Evolutionary conservation across 2,113 vertebrate genomes (phyloP).

Genomic region (Sigmodon hispidus): DNA sequence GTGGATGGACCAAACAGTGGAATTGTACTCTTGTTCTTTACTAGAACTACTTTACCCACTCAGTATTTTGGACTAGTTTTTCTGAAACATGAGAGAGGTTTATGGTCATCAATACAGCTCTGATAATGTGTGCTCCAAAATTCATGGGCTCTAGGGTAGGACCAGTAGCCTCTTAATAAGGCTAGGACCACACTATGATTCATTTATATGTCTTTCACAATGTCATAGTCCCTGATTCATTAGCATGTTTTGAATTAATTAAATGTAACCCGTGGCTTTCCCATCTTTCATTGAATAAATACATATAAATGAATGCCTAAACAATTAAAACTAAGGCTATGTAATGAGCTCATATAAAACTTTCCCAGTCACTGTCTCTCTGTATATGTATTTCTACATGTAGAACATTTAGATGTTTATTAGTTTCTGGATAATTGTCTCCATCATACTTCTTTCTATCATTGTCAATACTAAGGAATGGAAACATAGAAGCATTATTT

Average conservation of each 20-base stretch:
- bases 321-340: background rate
- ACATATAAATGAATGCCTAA: background rate
- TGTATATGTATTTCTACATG: background rate
- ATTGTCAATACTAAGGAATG: background rate
- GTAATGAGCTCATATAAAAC: background rate
- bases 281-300: background rate
- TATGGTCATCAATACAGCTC: background rate
- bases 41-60: background rate
- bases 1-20: background rate
- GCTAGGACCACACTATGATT: background rate
- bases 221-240: background rate
- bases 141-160: background rate
- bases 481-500: background rate
- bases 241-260: background rate
- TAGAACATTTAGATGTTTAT: background rate
- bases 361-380: background rate
- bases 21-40: background rate
- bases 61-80: background rate
- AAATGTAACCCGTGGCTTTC: background rate
- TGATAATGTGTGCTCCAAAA: background rate
- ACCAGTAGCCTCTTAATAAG: background rate
- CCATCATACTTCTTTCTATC: background rate
- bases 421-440: slow-evolving; percentile 2
- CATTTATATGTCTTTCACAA: background rate
- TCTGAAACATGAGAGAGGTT: background rate